phyloP scores from a whole-genome alignment of 1,140 invertebrate genomes.

The Drosophila bocqueti region DNA sequence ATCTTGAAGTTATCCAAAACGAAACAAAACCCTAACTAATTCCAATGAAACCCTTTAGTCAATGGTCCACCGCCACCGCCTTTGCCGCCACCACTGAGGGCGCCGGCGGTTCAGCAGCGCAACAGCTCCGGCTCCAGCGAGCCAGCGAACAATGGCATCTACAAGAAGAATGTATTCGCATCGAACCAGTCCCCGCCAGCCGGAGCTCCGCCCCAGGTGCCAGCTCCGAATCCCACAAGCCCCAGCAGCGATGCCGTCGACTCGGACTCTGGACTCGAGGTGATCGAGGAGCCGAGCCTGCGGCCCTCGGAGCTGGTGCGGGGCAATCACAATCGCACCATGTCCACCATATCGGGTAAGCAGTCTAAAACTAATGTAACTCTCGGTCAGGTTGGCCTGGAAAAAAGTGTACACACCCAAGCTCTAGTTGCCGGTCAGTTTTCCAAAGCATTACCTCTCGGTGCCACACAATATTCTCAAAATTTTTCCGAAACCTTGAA shows the following conservation, averaged over 20 bases:
- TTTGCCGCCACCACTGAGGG: slow-evolving; percentile 86
- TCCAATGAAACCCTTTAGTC: slow-evolving; percentile 25
- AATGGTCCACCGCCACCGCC: slow-evolving; percentile 88
- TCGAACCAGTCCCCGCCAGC: not conserved
- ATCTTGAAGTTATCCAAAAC: not conserved
- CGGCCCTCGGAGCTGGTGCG: slow-evolving; percentile 87
- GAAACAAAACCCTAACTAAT: not conserved
- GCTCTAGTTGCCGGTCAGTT: not conserved
- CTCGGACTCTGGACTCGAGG: slow-evolving; percentile 85
- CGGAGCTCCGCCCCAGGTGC: slow-evolving; percentile 17
- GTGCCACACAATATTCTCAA: not conserved
- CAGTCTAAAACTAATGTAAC: too few relatives aligned
- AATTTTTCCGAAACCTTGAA: slow-evolving; percentile 9
- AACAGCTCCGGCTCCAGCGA: slow-evolving; percentile 52
- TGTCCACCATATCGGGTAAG: slow-evolving; percentile 85
- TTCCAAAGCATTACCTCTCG: not conserved
- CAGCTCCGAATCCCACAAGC: slow-evolving; percentile 1
- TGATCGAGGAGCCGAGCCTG: slow-evolving; percentile 87
- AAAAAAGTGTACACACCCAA: too few relatives aligned
- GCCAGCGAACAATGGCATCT: slow-evolving; percentile 30
- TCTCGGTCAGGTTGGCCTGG: too few relatives aligned
- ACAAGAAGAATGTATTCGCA: slow-evolving; percentile 59
- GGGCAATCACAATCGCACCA: slow-evolving; percentile 85
- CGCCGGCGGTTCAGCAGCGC: slow-evolving; percentile 71
- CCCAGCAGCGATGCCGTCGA: slow-evolving; percentile 59